Evolutionary conservation across 2,888 invertebrate species (phyloP), one percentile per base, ranked within the genome.

Genomic region (Leptinotarsa tumamoca): DNA sequence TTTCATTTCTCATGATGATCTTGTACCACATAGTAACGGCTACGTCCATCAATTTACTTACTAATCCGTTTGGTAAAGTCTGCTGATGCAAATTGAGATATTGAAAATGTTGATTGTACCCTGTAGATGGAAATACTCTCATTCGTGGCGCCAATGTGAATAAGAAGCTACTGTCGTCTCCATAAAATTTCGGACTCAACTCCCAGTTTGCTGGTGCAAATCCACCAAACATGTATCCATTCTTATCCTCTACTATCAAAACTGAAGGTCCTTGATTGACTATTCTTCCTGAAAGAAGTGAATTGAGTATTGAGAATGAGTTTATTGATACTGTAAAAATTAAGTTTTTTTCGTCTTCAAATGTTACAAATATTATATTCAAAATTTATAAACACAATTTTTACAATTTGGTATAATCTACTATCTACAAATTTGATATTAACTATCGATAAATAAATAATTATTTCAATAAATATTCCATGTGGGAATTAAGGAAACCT

Each of bases 41-140:
- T 33, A 63, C 5, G 50, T 71, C 33, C 7, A 33, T 33, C 33
- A 7, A 33, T 33, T 43, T 10, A 89, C 91, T 90, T 83, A 95
- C 93, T 90, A 98, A 87, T 78, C 98, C 98, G 89, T 98, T 98
- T 0, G 98, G 97, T 91, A 98, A 90, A 0, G 97, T 98, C 89
- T 97, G 95, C 81, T 97, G 97, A 83, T 96, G 94, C 76, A 94
- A 90, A 89, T 98, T 98, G 79, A 98, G 91, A 88, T 98, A 98
- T 89, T 96, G 96, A 87, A 93, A 98, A 87, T 98, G 96, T 78
- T 94, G 91, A 88, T 98, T 98, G 88, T 94, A 96, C 0, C 93
- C 93, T 0, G 96, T 95, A 0, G 96, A 89, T 0, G 91, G 90
- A 87, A 95, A 98, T 3, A 95, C 90, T 52, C 94, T 89, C 92